Conservation (phyloP, 1,140 invertebrate species). For the Drosophila ananassae region DNA sequence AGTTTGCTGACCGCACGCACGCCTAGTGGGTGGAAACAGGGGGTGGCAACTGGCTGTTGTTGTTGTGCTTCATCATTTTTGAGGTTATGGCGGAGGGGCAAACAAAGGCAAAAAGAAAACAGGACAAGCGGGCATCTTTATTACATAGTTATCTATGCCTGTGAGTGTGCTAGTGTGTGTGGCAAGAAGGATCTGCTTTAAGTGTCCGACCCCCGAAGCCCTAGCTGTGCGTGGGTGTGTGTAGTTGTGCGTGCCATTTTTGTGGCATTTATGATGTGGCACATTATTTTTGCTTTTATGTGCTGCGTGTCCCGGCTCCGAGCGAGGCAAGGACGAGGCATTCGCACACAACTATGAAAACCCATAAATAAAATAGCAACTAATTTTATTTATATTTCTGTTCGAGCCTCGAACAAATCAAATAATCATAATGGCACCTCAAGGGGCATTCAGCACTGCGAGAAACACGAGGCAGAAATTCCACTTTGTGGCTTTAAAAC, state of each 20-base stretch:
- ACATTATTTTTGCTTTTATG: conserved; percentile 77
- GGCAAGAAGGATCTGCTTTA: conserved; percentile 32
- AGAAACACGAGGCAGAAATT: not conserved
- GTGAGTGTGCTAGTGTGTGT: conserved; percentile 15
- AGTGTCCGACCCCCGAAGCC: conserved; percentile 24
- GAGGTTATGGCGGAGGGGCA: conserved; percentile 57
- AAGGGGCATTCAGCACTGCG: conserved; percentile 26
- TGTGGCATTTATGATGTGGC: conserved; percentile 81
- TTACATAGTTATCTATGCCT: conserved; percentile 60
- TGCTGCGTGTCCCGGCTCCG: conserved; percentile 50
- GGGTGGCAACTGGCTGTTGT: conserved; percentile 19
- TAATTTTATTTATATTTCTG: conserved; percentile 76
- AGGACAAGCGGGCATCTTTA: conserved; percentile 63
- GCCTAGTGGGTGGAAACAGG: conserved; percentile 24
- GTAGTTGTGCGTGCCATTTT: conserved; percentile 64
- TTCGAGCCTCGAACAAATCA: conserved; percentile 55
- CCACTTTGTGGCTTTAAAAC: conserved; percentile 19
- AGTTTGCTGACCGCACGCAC: conserved; percentile 79
- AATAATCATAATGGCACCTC: conserved; percentile 61
- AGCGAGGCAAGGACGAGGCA: not conserved
- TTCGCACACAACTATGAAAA: conserved; percentile 31
- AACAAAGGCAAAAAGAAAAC: conserved; percentile 28
- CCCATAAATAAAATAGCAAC: conserved; percentile 77
- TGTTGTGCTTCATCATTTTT: conserved; percentile 79
- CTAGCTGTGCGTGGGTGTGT: not conserved